A percentile compares a stretch with the other conserved stretches of the same genome.
Evolutionary conservation across 2,888 invertebrate genomes (phyloP).

Genomic region (Calameuta idolon): DNA sequence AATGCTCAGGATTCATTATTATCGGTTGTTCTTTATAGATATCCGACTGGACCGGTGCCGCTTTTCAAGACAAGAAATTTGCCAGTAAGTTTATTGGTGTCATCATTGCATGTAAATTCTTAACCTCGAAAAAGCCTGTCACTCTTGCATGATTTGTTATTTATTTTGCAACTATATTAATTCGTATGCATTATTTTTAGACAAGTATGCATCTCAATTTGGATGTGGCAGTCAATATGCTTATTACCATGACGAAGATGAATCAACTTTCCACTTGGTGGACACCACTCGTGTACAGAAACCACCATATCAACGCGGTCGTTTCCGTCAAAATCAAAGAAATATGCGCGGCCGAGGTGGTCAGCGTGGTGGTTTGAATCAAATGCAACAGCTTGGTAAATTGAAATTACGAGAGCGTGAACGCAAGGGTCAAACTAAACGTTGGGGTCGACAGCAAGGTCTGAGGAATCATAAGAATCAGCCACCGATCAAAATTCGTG

Average conservation of each 20-base stretch:
- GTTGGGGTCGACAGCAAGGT: constrained; percentile 85
- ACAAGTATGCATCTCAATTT: constrained; percentile 92
- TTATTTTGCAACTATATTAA: constrained; percentile 4
- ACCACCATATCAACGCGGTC: constrained; percentile 92
- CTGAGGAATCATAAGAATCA: constrained; percentile 72
- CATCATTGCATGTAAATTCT: not conserved
- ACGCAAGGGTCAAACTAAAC: constrained; percentile 79
- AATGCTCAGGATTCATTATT: not conserved
- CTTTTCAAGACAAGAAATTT: constrained; percentile 93
- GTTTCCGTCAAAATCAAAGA: constrained; percentile 85
- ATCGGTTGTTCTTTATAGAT: constrained; percentile 67
- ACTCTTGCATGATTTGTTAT: constrained; percentile 3
- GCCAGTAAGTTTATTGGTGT: constrained; percentile 74
- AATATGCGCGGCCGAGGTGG: constrained; percentile 78
- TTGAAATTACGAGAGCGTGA: constrained; percentile 83
- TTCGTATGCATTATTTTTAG: constrained; percentile 66
- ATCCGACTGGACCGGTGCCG: constrained; percentile 97
- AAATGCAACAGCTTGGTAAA: constrained; percentile 87
- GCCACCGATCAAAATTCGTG: constrained; percentile 91
- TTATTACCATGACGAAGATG: constrained; percentile 99
- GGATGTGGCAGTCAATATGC: constrained; percentile 97
- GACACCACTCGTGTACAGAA: constrained; percentile 92
- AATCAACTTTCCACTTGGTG: constrained; percentile 97
- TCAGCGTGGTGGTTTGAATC: constrained; percentile 75
- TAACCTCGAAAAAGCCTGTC: constrained; percentile 30